Evolutionary conservation across 2,113 vertebrate genomes (phyloP).

Genomic region (Patagioenas fasciata): DNA sequence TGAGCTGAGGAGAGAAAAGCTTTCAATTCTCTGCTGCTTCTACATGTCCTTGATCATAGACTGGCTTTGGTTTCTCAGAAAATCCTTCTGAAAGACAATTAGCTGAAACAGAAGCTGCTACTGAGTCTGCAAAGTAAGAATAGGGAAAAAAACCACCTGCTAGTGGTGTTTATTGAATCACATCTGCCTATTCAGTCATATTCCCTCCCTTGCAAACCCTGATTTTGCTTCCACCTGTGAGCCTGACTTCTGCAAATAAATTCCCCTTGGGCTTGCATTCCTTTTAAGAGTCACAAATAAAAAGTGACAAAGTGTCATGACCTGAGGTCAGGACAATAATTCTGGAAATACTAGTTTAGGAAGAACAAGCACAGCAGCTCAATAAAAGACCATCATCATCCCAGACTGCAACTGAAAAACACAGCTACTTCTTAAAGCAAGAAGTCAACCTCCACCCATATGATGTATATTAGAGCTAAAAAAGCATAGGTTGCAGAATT

Average conservation of each 20-base stretch:
- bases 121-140: neutral
- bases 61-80: neutral
- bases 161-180: neutral
- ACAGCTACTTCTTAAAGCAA: neutral
- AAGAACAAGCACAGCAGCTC: neutral
- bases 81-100: neutral
- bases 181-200: neutral
- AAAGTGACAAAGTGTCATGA: neutral
- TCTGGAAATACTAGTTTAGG: neutral
- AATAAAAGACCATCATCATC: neutral
- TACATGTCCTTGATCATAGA: rapidly evolving
- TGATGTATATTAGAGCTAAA: neutral
- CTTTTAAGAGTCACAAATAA: neutral
- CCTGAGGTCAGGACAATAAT: neutral
- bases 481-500: neutral
- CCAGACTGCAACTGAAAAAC: neutral
- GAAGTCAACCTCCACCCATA: neutral
- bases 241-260: neutral
- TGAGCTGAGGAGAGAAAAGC: neutral
- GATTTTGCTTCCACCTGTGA: neutral
- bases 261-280: neutral
- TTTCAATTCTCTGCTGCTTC: neutral
- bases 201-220: neutral
- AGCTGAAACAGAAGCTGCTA: neutral
- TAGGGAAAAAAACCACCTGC: rapidly evolving